phyloP scores from a whole-genome alignment of 2,888 invertebrate species.

The Ariolimax columbianus region DNA sequence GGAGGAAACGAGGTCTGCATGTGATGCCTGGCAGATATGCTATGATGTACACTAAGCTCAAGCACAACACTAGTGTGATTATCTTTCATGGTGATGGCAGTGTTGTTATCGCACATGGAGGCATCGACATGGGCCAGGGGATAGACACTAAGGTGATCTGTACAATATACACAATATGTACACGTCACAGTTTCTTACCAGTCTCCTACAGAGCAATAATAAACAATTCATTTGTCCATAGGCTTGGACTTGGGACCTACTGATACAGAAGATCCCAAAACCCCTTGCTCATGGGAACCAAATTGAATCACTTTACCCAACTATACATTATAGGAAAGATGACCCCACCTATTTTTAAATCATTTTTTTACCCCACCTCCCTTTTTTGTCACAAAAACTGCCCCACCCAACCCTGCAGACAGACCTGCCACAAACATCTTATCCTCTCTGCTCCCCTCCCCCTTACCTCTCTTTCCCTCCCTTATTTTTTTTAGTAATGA shows the following conservation, averaged over 20 bases:
- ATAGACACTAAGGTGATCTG: slow-evolving; percentile 85
- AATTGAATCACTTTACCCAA: too few species aligned
- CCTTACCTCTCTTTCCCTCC: too few species aligned
- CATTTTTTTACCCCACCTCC: too few species aligned
- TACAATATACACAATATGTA: not conserved
- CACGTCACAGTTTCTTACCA: not conserved
- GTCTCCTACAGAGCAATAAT: not conserved
- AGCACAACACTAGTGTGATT: slow-evolving; percentile 65
- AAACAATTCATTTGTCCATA: not conserved
- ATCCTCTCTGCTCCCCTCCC: too few species aligned
- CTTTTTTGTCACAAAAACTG: too few species aligned
- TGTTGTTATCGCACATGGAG: slow-evolving; percentile 84
- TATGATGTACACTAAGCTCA: slow-evolving; percentile 75
- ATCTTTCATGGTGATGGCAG: slow-evolving; percentile 81
- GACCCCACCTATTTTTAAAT: too few species aligned
- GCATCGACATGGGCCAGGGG: slow-evolving; percentile 85
- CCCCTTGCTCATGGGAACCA: too few species aligned
- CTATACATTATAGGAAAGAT: too few species aligned
- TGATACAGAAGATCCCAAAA: not conserved
- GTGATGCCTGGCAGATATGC: slow-evolving; percentile 86
- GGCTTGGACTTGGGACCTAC: not conserved
- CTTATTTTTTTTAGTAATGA: too few species aligned
- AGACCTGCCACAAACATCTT: too few species aligned
- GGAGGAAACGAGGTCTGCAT: slow-evolving; percentile 86
- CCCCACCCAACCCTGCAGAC: too few species aligned